Conservation (phyloP, 2,113 vertebrate genomes). For the Miniopterus natalensis region DNA sequence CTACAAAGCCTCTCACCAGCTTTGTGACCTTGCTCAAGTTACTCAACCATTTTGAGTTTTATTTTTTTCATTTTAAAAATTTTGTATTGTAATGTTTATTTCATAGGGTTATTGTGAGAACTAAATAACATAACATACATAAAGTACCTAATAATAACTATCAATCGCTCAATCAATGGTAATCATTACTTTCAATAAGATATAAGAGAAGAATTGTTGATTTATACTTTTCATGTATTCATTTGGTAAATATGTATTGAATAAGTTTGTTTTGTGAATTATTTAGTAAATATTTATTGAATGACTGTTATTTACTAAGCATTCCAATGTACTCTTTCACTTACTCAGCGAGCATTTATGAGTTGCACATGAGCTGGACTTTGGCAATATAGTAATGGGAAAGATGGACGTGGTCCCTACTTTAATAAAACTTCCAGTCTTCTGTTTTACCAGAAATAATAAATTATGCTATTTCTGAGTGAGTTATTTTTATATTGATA, state of each 20-base stretch:
- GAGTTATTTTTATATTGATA: constrained; percentile 23
- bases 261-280: constrained; percentile 4
- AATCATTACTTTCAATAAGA: constrained; percentile 14
- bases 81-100: background rate
- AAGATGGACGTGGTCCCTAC: background rate
- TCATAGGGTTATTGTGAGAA: background rate
- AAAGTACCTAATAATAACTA: background rate
- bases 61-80: background rate
- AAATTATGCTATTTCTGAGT: background rate
- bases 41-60: background rate
- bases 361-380: background rate
- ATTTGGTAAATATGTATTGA: constrained; percentile 56
- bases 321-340: background rate
- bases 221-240: background rate
- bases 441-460: constrained; percentile 41
- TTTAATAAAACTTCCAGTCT: background rate
- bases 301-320: background rate
- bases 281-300: constrained; percentile 5
- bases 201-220: constrained; percentile 7
- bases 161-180: background rate
- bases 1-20: background rate
- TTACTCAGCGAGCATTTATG: background rate
- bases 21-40: background rate
- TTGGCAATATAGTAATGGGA: background rate
- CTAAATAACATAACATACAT: background rate